phyloP scores from a whole-genome alignment of 2,888 invertebrate species.

The Therioaphis trifolii region DNA sequence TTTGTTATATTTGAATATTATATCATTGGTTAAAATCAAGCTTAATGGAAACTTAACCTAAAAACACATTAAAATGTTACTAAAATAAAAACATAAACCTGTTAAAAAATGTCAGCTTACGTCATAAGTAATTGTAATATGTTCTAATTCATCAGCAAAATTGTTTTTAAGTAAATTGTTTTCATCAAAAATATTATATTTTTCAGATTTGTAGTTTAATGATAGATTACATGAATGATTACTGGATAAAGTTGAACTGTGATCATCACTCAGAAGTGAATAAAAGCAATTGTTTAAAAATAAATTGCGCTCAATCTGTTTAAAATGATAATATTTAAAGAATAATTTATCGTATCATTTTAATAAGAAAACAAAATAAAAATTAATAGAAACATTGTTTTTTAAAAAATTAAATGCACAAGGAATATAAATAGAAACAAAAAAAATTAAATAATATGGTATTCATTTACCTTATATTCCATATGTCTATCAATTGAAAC shows the following conservation, averaged over 20 bases:
- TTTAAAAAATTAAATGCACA: neutral
- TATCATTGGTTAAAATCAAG: conserved; percentile 42
- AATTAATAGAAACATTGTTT: neutral
- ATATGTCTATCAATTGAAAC: conserved; percentile 43
- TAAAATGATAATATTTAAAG: neutral
- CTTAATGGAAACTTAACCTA: conserved; percentile 56
- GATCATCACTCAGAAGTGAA: conserved; percentile 54
- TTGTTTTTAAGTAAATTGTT: conserved; percentile 30
- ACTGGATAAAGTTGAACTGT: conserved; percentile 47
- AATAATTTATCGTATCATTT: neutral
- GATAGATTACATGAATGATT: conserved; percentile 48
- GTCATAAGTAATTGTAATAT: conserved; percentile 47
- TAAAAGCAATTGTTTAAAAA: conserved; percentile 59
- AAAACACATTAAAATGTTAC: neutral
- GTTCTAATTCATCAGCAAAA: conserved; percentile 56
- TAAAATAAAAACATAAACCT: neutral
- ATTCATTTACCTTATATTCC: conserved; percentile 57
- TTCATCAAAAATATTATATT: conserved; percentile 20
- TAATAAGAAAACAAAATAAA: neutral
- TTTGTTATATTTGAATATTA: conserved; percentile 51
- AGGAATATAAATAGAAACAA: neutral
- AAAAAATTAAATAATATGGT: neutral
- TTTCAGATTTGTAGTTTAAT: conserved; percentile 43
- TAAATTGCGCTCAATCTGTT: conserved; percentile 48
- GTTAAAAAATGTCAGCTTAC: conserved; percentile 9